Evolutionary conservation across 2,797 vertebrate genomes (phyloP).

Genomic region (Rhincodon typus): DNA sequence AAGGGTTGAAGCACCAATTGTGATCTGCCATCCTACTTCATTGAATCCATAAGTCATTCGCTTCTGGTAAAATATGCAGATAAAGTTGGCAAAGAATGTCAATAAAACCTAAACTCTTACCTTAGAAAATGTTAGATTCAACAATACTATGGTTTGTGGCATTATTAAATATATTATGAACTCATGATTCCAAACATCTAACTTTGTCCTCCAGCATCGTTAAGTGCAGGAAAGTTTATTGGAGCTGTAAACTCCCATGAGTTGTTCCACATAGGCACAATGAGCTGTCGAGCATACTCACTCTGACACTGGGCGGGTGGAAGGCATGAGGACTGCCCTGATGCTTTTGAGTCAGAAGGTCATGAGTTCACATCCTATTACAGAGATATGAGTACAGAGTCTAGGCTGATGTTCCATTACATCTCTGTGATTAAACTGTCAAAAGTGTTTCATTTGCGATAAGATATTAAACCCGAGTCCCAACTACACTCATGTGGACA

Average conservation of each 20-base stretch:
- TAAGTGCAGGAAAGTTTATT: not conserved
- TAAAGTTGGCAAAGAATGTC: not conserved
- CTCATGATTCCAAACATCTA: too few species aligned
- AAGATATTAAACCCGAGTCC: not conserved
- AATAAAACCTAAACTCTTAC: not conserved
- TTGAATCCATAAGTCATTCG: not conserved
- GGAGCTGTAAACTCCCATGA: not conserved
- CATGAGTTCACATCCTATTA: not conserved
- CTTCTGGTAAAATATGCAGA: not conserved
- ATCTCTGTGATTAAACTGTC: not conserved
- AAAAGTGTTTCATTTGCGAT: not conserved
- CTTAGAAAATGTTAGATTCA: not conserved
- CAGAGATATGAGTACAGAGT: not conserved
- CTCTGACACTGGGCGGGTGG: not conserved
- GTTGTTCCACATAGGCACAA: not conserved
- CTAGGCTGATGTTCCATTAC: not conserved
- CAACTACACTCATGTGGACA: not conserved
- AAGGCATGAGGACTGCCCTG: not conserved
- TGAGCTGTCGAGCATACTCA: not conserved
- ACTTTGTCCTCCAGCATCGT: too few species aligned
- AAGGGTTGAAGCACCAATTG: not conserved
- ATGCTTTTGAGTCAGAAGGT: not conserved
- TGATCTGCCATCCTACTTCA: not conserved
- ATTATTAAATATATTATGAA: too few species aligned
- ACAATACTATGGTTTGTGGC: not conserved